These are phyloP conservation scores for Phyllotis vaccarum DNA, from an alignment of 2,797 vertebrate species.

Conservation along the genomic window DNA sequence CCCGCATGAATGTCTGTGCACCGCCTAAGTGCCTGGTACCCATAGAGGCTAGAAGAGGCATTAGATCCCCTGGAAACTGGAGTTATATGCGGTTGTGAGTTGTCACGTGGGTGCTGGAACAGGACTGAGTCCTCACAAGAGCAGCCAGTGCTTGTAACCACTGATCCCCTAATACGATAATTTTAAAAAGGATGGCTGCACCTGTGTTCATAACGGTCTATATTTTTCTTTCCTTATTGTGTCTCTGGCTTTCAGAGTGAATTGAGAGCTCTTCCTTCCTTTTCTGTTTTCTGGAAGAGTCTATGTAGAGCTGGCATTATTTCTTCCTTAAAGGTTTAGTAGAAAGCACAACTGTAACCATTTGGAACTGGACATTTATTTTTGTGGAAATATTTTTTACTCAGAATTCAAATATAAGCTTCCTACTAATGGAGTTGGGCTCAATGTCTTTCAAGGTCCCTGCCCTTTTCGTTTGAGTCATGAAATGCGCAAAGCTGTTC, in stretches of 20 bases:
- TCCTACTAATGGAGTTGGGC: neutral
- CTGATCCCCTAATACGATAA: neutral
- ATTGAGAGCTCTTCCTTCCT: neutral
- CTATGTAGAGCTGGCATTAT: neutral
- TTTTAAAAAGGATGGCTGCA: conserved; percentile 6
- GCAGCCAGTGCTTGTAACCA: no score
- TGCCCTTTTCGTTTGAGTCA: neutral
- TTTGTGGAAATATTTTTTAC: neutral
- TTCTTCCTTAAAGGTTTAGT: neutral
- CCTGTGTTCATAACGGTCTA: neutral
- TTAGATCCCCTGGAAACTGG: neutral
- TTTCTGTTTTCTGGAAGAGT: neutral
- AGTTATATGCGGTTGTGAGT: neutral
- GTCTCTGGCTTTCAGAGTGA: conserved; percentile 14
- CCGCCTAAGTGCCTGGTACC: neutral
- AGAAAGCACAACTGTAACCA: neutral
- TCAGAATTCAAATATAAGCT: neutral
- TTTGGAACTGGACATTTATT: neutral
- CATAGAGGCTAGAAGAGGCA: neutral
- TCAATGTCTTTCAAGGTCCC: neutral
- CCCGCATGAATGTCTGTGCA: neutral
- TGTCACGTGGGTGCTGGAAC: neutral
- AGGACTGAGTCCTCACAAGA: neutral
- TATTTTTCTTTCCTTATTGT: neutral
- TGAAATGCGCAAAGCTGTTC: neutral